Evolutionary conservation across 2,113 vertebrate genomes (phyloP).

Genomic region (Acanthisitta chloris): DNA sequence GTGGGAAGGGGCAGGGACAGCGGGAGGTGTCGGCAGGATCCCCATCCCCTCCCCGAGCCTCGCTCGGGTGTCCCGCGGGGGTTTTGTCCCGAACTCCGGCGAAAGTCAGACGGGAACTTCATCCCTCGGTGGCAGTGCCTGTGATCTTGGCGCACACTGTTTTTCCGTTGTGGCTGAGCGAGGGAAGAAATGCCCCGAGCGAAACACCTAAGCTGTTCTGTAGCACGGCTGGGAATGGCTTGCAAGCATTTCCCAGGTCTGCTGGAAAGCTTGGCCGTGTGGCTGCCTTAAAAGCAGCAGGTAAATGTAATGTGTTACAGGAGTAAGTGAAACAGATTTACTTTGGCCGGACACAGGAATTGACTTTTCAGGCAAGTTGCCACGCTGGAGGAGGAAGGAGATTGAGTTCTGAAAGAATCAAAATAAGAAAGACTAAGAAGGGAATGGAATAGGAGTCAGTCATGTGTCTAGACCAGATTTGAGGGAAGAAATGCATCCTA

Average conservation of each 20-base stretch:
- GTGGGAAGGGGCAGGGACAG: too few relatives aligned
- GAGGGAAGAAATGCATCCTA: background rate
- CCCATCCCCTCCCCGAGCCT: too few relatives aligned
- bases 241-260: background rate
- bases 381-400: background rate
- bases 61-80: too few relatives aligned
- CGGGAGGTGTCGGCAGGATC: too few relatives aligned
- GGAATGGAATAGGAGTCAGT: background rate
- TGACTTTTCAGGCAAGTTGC: background rate
- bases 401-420: background rate
- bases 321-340: background rate
- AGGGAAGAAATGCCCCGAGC: background rate
- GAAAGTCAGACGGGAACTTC: background rate
- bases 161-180: slow-evolving; percentile 30
- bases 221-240: background rate
- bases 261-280: background rate
- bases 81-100: too few relatives aligned
- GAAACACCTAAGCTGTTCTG: slow-evolving; percentile 6
- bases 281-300: background rate
- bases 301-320: background rate
- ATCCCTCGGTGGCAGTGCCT: background rate
- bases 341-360: background rate
- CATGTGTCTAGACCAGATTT: background rate
- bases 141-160: background rate
- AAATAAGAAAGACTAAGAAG: background rate